A percentile compares a stretch with the other conserved stretches of the same genome.
phyloP scores from a whole-genome alignment of 2,888 invertebrate genomes.

The Trichopria drosophilae region DNA sequence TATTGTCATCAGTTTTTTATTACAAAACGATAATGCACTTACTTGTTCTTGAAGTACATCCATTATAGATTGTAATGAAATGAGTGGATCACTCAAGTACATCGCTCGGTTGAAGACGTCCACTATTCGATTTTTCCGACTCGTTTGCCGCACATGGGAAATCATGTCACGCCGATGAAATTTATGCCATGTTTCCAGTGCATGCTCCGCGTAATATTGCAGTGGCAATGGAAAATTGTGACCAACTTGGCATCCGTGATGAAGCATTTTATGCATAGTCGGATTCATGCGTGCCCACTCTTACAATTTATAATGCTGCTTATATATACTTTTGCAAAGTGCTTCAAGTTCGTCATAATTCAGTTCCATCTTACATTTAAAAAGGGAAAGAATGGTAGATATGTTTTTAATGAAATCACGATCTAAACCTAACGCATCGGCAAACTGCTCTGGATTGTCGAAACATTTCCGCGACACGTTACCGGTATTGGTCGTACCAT shows the following conservation, averaged over 20 bases:
- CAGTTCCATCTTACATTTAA: slow-evolving; percentile 1
- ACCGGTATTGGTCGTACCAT: background rate
- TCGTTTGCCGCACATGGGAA: background rate
- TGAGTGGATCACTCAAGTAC: too few relatives aligned
- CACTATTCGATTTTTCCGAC: background rate
- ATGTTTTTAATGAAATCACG: background rate
- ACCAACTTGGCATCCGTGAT: background rate
- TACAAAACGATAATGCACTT: too few relatives aligned
- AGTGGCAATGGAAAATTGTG: background rate
- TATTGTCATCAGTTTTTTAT: too few relatives aligned
- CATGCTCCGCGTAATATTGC: background rate
- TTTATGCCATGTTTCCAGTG: slow-evolving; percentile 1
- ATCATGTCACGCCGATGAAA: background rate
- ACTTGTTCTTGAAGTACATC: too few relatives aligned
- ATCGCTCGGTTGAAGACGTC: slow-evolving; percentile 3
- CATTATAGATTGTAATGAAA: too few relatives aligned
- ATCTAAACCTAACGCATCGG: background rate
- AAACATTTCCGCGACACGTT: slow-evolving; percentile 1
- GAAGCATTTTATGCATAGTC: too few relatives aligned
- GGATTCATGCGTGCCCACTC: background rate
- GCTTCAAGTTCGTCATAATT: background rate
- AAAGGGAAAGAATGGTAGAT: too few relatives aligned
- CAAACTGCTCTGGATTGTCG: background rate
- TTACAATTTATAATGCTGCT: background rate
- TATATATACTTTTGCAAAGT: background rate